phyloP scores from a whole-genome alignment of 2,797 vertebrate genomes.

The Phylloscopus collybita region DNA sequence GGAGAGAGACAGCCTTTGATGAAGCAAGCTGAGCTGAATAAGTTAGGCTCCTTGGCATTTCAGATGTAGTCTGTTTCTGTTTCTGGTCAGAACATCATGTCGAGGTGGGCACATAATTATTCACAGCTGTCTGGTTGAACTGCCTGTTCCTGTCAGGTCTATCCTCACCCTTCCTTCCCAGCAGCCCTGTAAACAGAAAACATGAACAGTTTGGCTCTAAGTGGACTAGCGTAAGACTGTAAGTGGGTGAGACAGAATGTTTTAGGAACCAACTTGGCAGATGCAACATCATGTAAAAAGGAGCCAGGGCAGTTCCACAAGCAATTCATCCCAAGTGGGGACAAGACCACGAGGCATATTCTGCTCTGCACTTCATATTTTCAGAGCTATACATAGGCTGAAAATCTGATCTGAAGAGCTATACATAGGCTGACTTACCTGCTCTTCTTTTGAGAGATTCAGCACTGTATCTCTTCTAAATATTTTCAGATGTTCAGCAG shows the following conservation, averaged over 20 bases:
- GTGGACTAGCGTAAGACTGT: background rate
- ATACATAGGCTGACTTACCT: background rate
- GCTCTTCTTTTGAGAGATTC: background rate
- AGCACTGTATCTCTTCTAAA: background rate
- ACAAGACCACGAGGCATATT: background rate
- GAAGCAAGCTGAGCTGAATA: background rate
- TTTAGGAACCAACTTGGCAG: slow-evolving; percentile 34
- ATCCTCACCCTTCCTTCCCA: slow-evolving; percentile 38
- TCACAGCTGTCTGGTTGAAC: slow-evolving; percentile 48
- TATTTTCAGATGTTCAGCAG: slow-evolving; percentile 28
- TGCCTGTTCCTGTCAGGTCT: slow-evolving; percentile 40
- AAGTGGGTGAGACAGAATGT: slow-evolving; percentile 44
- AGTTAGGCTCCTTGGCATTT: background rate
- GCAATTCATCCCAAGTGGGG: background rate
- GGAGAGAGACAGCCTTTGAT: background rate
- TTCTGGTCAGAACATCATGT: slow-evolving; percentile 17
- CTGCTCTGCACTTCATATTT: background rate
- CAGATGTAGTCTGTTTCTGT: slow-evolving; percentile 9
- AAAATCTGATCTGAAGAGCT: background rate
- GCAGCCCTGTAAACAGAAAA: slow-evolving; percentile 38
- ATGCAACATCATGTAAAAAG: background rate
- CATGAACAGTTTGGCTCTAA: background rate
- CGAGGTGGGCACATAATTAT: slow-evolving; percentile 42
- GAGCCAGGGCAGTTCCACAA: slow-evolving; percentile 22
- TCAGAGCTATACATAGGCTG: background rate